A percentile compares a stretch with the other conserved stretches of the same genome.
These are phyloP conservation scores for Symphodus melops DNA, from an alignment of 2,113 vertebrate genomes.

Conservation along the genomic window DNA sequence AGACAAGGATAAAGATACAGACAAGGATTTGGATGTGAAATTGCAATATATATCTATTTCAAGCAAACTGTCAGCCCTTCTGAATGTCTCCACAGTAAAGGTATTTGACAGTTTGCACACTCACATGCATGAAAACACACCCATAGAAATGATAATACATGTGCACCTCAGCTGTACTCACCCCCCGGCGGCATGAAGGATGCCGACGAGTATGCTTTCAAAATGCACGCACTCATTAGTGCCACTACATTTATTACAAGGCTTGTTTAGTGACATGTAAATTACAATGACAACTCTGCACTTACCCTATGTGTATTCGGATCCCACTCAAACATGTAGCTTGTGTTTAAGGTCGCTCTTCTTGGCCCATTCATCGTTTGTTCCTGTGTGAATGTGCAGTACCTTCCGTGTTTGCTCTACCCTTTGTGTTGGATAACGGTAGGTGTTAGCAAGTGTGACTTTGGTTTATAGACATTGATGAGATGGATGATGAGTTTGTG, in stretches of 20 bases:
- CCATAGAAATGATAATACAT: not conserved
- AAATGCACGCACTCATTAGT: slow-evolving; percentile 57
- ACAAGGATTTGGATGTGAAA: not conserved
- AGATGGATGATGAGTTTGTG: slow-evolving; percentile 59
- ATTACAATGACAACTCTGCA: slow-evolving; percentile 38
- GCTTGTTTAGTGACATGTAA: slow-evolving; percentile 58
- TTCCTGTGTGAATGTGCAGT: not conserved
- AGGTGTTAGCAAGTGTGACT: slow-evolving; percentile 46
- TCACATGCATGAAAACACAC: slow-evolving; percentile 2
- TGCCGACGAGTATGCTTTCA: slow-evolving; percentile 38
- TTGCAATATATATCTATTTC: not conserved
- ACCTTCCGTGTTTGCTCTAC: not conserved
- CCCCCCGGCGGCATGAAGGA: slow-evolving; percentile 31
- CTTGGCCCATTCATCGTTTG: not conserved
- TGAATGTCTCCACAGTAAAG: too few species aligned
- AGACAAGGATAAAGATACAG: not conserved
- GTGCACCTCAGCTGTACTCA: slow-evolving; percentile 44
- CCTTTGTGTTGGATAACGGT: slow-evolving; percentile 26
- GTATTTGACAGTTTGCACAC: not conserved
- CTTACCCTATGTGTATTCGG: slow-evolving; percentile 22
- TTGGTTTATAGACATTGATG: slow-evolving; percentile 56
- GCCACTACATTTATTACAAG: slow-evolving; percentile 54
- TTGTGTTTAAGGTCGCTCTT: slow-evolving; percentile 17
- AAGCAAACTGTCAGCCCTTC: not conserved
- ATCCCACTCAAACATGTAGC: slow-evolving; percentile 3